A percentile compares a stretch with the other conserved stretches of the same genome.
Conservation (phyloP, 2,113 vertebrate species). For the Myodes glareolus region DNA sequence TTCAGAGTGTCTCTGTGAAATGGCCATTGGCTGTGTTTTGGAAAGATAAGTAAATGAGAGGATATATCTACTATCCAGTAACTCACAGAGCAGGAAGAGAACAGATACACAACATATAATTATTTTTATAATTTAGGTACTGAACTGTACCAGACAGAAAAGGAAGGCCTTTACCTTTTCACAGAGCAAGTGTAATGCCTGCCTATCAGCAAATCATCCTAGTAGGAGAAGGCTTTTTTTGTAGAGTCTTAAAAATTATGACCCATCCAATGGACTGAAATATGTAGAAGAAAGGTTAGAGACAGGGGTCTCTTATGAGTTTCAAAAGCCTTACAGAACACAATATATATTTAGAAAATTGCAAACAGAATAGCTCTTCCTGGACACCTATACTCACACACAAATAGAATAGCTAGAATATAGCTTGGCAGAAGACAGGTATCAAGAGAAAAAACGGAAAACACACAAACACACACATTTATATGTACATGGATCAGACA, state of each 20-base stretch:
- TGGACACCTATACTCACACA: not conserved
- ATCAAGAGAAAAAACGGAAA: not conserved
- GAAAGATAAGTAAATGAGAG: constrained; percentile 9
- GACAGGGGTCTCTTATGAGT: not conserved
- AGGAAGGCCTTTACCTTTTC: not conserved
- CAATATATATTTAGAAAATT: not conserved
- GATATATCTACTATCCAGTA: not conserved
- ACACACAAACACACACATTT: not conserved
- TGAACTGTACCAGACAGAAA: not conserved
- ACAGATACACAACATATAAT: not conserved
- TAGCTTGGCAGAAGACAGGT: not conserved
- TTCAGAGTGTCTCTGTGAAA: not conserved
- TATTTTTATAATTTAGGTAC: not conserved
- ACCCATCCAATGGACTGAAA: not conserved
- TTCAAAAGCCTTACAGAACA: not conserved
- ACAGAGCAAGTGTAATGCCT: not conserved
- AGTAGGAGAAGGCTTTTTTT: not conserved
- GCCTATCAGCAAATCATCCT: not conserved
- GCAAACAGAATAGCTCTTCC: not conserved
- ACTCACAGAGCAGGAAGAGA: not conserved
- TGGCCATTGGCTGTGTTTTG: not conserved
- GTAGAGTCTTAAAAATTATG: constrained; percentile 1
- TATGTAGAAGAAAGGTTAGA: not conserved
- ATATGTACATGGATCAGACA: not conserved
- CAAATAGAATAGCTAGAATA: constrained; percentile 5